Evolutionary conservation across 1,140 invertebrate genomes (phyloP), one percentile per base, ranked within the genome.

Genomic region (Lasioglossum baleicum): DNA sequence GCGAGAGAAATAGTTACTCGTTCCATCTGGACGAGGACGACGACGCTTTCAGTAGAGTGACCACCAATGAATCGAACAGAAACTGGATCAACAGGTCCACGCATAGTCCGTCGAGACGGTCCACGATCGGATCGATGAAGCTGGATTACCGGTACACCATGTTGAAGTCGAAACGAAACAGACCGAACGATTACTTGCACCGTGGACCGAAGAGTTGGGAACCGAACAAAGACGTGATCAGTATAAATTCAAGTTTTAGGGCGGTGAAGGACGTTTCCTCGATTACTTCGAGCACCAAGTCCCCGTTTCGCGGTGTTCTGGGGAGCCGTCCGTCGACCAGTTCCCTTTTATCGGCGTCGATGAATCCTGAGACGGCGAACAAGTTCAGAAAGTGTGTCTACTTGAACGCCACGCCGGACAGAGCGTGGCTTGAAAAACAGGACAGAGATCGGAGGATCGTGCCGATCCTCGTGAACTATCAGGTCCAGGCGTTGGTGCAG

Each of bases 401-500:
- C 11, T 15, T 80, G 26, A 80, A 75, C 7, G 35, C 35, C 3
- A 44, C 78, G 0, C 53, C 71, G 6, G 10, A 22, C 2, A 53
- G 31, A 48, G 7, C 15, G 17, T 67, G 13, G 0, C 6, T 51
- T 0, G 53, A 61, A 2, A 10, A 60, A 10, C 15, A 20, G 5
- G 20, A 65, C n/a, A 51, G 26, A n/a, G 63, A 80, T 60, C 75
- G 53, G 42, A 42, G 31, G 15, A 64, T 68, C 2, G 84, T 86
- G 7, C 71, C 70, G n/a, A 82, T 86, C 51, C 75, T 84, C 0
- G 84, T 86, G 0, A 86, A 86, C 35, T 79, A 80, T 70, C 84
- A 86, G 42, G 60, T 86, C 3, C 82, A 86, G 31, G 83, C 84
- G 0, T 68, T 86, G 26, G 84, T 86, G 5, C 80, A 86, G n/a